Conservation (phyloP, 2,113 vertebrate genomes). For the Pachyramphus minor region DNA sequence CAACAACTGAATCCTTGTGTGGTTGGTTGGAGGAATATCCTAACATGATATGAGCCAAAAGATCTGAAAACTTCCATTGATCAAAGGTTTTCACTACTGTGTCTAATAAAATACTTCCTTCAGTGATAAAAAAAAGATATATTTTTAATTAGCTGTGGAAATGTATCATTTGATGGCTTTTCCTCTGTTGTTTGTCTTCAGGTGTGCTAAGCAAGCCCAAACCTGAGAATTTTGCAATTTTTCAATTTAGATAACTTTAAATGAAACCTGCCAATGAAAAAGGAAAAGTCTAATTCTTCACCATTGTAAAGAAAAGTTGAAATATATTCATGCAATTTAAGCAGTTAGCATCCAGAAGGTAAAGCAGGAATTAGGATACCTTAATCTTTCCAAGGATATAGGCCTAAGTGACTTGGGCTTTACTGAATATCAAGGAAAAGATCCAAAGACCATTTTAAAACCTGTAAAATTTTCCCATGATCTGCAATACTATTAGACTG, state of each 20-base stretch:
- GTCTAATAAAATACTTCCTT: not conserved
- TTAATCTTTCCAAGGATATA: not conserved
- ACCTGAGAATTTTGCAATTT: not conserved
- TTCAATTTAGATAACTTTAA: not conserved
- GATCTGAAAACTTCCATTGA: not conserved
- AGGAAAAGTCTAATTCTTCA: not conserved
- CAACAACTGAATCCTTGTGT: not conserved
- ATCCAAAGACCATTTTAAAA: not conserved
- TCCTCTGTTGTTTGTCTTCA: not conserved
- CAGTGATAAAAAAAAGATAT: no score
- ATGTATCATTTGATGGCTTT: not conserved
- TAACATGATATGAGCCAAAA: not conserved
- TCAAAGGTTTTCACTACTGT: not conserved
- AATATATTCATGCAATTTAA: not conserved
- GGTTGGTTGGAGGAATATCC: not conserved
- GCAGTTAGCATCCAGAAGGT: not conserved
- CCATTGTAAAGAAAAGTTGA: not conserved
- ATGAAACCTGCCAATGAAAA: not conserved
- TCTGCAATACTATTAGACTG: not conserved
- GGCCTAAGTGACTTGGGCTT: not conserved
- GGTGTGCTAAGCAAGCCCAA: not conserved
- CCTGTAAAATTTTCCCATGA: not conserved
- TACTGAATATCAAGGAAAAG: not conserved
- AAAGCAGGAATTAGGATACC: not conserved
- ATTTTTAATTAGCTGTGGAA: not conserved